These are phyloP conservation scores for Masticophis lateralis DNA, from an alignment of 2,797 vertebrate species.

Conservation along the genomic window DNA sequence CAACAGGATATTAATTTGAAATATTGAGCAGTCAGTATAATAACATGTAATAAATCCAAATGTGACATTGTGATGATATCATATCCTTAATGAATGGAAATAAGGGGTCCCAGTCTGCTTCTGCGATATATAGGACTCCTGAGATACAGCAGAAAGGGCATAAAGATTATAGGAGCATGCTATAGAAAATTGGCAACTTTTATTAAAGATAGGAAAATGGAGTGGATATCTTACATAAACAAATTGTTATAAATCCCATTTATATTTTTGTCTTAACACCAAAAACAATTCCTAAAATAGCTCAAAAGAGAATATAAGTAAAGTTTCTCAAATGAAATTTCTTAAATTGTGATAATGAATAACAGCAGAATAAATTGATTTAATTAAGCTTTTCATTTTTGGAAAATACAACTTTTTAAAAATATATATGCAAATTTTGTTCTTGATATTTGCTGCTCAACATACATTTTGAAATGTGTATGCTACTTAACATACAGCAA, in stretches of 20 bases:
- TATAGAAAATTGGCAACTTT: neutral
- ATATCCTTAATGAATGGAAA: neutral
- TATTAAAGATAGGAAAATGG: neutral
- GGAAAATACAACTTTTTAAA: neutral
- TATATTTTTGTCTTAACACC: neutral
- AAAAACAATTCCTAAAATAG: neutral
- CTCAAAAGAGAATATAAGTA: neutral
- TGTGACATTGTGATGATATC: neutral
- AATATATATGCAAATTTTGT: neutral
- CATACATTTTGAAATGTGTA: neutral
- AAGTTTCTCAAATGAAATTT: neutral
- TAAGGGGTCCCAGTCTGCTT: neutral
- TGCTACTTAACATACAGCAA: neutral
- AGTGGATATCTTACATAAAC: neutral
- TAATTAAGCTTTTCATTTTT: neutral
- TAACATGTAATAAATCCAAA: neutral
- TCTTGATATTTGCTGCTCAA: neutral
- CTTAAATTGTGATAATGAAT: neutral
- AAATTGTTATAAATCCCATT: neutral
- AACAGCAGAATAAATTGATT: neutral
- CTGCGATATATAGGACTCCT: neutral
- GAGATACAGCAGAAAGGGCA: neutral
- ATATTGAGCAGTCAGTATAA: neutral
- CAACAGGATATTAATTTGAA: neutral
- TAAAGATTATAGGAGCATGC: neutral